These are phyloP conservation scores for Diabrotica undecimpunctata DNA, from an alignment of 1,140 invertebrate genomes.

Conservation along the genomic window DNA sequence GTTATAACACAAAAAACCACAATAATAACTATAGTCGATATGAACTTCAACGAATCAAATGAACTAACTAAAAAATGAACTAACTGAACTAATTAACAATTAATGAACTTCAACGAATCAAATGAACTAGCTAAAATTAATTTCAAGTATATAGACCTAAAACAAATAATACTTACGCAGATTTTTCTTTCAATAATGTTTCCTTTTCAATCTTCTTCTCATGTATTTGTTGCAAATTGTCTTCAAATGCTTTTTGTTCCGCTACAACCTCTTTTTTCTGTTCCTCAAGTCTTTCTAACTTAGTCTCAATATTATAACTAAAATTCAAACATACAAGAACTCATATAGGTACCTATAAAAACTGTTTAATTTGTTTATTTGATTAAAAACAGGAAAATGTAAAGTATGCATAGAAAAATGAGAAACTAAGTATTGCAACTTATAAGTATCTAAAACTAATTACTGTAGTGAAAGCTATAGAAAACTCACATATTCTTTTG, in stretches of 20 bases:
- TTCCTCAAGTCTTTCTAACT: constrained; percentile 30
- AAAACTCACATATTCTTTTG: constrained; percentile 64
- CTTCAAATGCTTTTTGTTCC: constrained; percentile 38
- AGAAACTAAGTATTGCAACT: no score
- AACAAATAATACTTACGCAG: constrained; percentile 24
- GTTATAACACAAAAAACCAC: no score
- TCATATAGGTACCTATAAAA: constrained; percentile 5
- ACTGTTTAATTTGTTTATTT: background rate
- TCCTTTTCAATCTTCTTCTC: constrained; percentile 36
- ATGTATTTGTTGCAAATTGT: constrained; percentile 33
- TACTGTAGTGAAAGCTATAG: no score
- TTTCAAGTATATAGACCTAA: no score
- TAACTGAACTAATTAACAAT: no score
- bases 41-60: no score
- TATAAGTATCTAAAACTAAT: no score
- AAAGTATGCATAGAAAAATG: no score
- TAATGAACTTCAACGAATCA: no score
- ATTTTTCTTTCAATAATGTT: constrained; percentile 32
- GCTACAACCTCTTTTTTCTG: constrained; percentile 34
- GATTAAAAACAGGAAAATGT: background rate
- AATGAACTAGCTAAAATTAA: no score
- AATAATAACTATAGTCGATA: no score
- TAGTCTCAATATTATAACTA: constrained; percentile 34
- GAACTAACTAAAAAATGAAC: no score
- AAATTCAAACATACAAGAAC: constrained; percentile 16